Percentiles rank a stretch among this genome's conserved stretches.
Conservation (phyloP, 2,888 invertebrate genomes). For the Physocephala rufipes region DNA sequence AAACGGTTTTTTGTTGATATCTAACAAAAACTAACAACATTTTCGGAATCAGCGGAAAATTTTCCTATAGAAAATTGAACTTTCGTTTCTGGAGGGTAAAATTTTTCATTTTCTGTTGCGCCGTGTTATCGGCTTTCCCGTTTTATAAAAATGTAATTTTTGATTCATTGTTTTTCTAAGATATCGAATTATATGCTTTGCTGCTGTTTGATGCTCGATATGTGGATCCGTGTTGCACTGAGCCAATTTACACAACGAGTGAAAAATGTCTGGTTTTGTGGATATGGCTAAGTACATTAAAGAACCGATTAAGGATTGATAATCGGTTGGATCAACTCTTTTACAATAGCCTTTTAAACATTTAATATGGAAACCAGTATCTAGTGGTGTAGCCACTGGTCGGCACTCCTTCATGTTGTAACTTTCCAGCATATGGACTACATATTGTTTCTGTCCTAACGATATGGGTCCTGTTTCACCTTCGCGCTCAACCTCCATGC, state of each 20-base stretch:
- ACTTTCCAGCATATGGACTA: conserved; percentile 1
- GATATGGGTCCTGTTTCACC: conserved; percentile 15
- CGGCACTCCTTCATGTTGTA: conserved; percentile 23
- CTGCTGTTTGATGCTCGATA: conserved; percentile 37
- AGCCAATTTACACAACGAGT: conserved; percentile 38
- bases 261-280: conserved; percentile 37
- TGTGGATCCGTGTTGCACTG: conserved; percentile 39
- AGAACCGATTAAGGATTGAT: conserved; percentile 40
- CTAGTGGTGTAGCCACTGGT: neutral
- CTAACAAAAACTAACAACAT: too few relatives aligned
- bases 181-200: conserved; percentile 29
- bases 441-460: conserved; percentile 25
- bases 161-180: neutral
- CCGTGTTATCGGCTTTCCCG: too few relatives aligned
- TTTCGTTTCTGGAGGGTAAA: too few relatives aligned
- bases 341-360: neutral
- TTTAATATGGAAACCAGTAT: conserved; percentile 7
- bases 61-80: too few relatives aligned
- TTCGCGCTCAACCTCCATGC: conserved; percentile 30
- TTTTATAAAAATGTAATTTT: conserved; percentile 4
- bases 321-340: conserved; percentile 28
- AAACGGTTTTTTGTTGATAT: too few relatives aligned
- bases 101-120: too few relatives aligned
- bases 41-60: too few relatives aligned
- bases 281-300: conserved; percentile 36